phyloP scores from a whole-genome alignment of 2,113 vertebrate species.

The Chaetura pelagica region DNA sequence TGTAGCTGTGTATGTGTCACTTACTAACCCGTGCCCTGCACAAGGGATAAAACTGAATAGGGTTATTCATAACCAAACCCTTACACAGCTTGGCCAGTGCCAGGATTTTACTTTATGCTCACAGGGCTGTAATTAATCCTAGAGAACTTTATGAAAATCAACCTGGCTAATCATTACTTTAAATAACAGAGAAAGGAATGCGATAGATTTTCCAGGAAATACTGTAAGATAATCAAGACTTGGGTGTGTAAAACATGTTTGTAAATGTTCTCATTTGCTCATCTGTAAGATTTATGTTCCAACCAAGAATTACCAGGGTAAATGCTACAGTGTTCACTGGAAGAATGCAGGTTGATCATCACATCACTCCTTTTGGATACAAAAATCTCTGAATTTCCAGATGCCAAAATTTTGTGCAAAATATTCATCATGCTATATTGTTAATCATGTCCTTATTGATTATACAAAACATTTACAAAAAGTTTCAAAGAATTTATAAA shows the following conservation, averaged over 20 bases:
- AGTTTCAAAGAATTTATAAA: conserved; percentile 22
- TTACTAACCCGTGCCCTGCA: conserved; percentile 5
- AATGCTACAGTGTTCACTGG: background rate
- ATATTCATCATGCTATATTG: conserved; percentile 25
- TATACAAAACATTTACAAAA: conserved; percentile 12
- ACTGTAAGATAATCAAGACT: background rate
- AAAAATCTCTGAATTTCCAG: conserved; percentile 9
- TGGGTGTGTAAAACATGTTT: conserved; percentile 7
- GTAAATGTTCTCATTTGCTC: conserved; percentile 43
- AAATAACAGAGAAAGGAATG: background rate
- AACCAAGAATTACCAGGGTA: background rate
- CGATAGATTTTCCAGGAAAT: background rate
- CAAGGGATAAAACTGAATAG: conserved; percentile 25
- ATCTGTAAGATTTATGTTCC: background rate
- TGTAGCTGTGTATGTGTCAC: background rate
- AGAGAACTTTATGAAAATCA: conserved; percentile 33
- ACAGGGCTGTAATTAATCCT: conserved; percentile 5
- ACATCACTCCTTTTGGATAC: background rate
- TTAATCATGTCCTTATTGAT: conserved; percentile 36
- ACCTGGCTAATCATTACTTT: conserved; percentile 41
- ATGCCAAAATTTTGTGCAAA: background rate
- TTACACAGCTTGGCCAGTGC: background rate
- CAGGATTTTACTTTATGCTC: conserved; percentile 25
- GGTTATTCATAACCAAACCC: conserved; percentile 47
- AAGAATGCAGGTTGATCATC: background rate